Evolutionary conservation across 2,888 invertebrate genomes (phyloP), one percentile per base, ranked within the genome.

Genomic region (Lypha dubia): DNA sequence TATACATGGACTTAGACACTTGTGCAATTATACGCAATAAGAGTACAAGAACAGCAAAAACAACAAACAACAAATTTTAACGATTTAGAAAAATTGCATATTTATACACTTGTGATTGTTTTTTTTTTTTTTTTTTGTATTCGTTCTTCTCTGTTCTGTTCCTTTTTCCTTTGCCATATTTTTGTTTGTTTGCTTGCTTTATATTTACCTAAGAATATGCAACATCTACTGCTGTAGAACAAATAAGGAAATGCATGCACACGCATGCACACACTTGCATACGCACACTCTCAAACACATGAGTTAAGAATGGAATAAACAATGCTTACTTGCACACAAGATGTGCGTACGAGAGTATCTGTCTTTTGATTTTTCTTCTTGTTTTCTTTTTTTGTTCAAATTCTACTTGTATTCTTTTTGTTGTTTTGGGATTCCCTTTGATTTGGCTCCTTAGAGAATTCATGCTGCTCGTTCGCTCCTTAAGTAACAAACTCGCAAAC

Each of bases 1-100:
- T 32, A 51, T 60, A 32, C 67, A 67, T 60, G 44, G 51, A 71
- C 65, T 38, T 22, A 80, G 11, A 60, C 67, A 74, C 73, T 65
- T 60, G 60, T 51, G 63, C 80, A 73, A 35, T 44, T 67, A 51
- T 20, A 65, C 71, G 51, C 73, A 80, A 60, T 73, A 74, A 44
- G 58, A 80, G 15, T 11, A 35, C 67, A 80, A 71, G 49, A 80
- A 49, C 70, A 70, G 38, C 38, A 79, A 73, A 68, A 65, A 68
- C 68, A 79, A 70, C 63, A 71, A 74, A 38, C 8, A n/a, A n/a
- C 53, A 56, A 28, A 24, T 74, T 68, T 53, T 70, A 70, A 70
- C 56, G 68, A 75, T 81, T 75, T 70, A 81, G 62, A 81, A 75
- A 81, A 81, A 68, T 81, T 81, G 67, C 80, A 75, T 79, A 75